Evolutionary conservation across 92 coral and sea anemone genomes (phyloP).

Genomic region (Bergia puertoricense): DNA sequence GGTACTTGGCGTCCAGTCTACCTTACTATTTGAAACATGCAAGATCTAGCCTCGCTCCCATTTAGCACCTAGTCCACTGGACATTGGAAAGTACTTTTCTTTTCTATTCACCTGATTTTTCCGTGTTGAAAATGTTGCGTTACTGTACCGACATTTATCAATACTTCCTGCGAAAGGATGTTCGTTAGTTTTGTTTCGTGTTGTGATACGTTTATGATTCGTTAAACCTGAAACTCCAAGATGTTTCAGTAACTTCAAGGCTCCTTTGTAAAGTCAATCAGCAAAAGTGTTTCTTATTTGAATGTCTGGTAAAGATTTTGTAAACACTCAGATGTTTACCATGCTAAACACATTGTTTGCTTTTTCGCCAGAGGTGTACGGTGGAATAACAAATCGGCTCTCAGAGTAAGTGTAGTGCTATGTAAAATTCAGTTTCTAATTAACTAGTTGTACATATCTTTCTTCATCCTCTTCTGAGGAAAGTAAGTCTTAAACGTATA

Average conservation of each 20-base stretch:
- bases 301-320: background rate
- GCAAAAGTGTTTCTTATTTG: background rate
- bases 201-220: background rate
- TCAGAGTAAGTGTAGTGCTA: conserved; percentile 56
- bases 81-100: too few relatives aligned
- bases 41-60: too few relatives aligned
- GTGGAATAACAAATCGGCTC: conserved; percentile 82
- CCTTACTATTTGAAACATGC: too few relatives aligned
- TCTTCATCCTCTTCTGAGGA: background rate
- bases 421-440: background rate
- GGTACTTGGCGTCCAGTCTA: too few relatives aligned
- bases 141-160: too few relatives aligned
- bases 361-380: conserved; percentile 60
- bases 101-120: too few relatives aligned
- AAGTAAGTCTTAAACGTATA: too few relatives aligned
- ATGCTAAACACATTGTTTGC: background rate
- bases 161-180: background rate
- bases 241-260: background rate
- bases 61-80: too few relatives aligned
- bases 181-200: background rate
- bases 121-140: too few relatives aligned
- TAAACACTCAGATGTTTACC: background rate
- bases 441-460: background rate
- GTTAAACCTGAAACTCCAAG: background rate
- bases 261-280: background rate